Base-by-base conservation (phyloP, 2,888 invertebrate genomes). In the Sesamia inferens region DNA sequence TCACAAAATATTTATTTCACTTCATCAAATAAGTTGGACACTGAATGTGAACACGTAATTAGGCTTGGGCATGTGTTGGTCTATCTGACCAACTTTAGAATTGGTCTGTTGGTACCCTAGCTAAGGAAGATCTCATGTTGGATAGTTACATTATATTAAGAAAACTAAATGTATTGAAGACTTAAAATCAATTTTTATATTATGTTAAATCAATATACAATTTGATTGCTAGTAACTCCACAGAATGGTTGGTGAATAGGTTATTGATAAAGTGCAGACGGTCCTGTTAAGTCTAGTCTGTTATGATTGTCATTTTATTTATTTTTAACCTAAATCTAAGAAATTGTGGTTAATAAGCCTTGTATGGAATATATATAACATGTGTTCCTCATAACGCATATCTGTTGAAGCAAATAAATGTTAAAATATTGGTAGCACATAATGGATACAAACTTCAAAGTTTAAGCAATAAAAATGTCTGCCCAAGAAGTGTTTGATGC, bases 1-100 rank as follows among this genome's bases (percentile, higher is more conserved):
- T 94, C 94, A 95, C 94, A 95, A 94, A 87, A 72, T 95, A 94
- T 95, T 95, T 94, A 94, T 94, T 92, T 80, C 85, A 85, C 80
- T 77, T 76, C 79, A 79, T 83, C 76, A 79, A 68, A 82, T 83
- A 77, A 76, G 71, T 87, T 84, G 79, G 84, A 85, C 78, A 82
- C 67, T 75, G 67, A 78, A 74, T 76, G 79, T 87, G 82, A 87
- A 86, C 74, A 86, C 85, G 87, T 85, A 84, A 82, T 86, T 87
- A 85, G 84, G 87, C 89, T 88, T 86, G 88, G 88, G 88, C 88
- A 88, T 89, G 79, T 84, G 79, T 84, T 70, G 83, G 82, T 87
- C 65, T 77, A 74, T 81, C 74, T 81, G 77, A 72, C 68, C 68
- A 84, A 76, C 73, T 82, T 76, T 78, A 79, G 71, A 79, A 86